Evolutionary conservation across 2,113 vertebrate genomes (phyloP).

Genomic region (Zosterops borbonicus): DNA sequence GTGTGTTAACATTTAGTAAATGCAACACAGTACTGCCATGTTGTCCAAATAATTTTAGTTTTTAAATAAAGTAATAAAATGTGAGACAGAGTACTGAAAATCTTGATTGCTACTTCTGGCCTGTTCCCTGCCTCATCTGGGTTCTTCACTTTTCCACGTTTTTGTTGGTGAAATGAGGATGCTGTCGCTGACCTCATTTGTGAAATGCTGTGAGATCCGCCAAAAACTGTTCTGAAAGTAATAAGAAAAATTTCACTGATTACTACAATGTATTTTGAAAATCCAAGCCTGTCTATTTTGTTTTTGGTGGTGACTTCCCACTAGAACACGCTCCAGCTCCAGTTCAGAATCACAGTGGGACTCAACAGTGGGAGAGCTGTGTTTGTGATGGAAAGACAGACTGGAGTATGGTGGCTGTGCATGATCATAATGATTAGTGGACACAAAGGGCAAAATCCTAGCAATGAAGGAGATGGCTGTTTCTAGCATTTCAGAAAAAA

Average conservation of each 20-base stretch:
- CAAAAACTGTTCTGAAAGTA: neutral
- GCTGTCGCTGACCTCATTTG: neutral
- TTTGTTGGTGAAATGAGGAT: neutral
- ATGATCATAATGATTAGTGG: rapidly evolving
- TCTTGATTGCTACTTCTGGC: neutral
- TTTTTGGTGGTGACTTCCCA: neutral
- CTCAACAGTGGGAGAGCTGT: neutral
- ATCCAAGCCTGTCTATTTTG: neutral
- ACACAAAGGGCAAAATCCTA: neutral
- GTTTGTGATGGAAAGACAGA: neutral
- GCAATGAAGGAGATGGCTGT: neutral
- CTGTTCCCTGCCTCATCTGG: neutral
- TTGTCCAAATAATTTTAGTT: neutral
- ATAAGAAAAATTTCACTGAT: neutral
- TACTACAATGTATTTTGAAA: neutral
- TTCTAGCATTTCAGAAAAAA: neutral
- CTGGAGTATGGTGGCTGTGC: neutral
- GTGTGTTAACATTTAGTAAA: neutral
- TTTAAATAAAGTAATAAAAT: neutral
- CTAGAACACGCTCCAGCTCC: neutral
- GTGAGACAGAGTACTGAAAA: neutral
- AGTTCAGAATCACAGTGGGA: neutral
- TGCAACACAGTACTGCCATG: neutral
- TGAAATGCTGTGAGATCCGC: neutral
- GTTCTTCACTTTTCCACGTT: neutral